Evolutionary conservation across 2,888 invertebrate genomes (phyloP), one percentile per base, ranked within the genome.

Genomic region (Petrolisthes manimaculis): DNA sequence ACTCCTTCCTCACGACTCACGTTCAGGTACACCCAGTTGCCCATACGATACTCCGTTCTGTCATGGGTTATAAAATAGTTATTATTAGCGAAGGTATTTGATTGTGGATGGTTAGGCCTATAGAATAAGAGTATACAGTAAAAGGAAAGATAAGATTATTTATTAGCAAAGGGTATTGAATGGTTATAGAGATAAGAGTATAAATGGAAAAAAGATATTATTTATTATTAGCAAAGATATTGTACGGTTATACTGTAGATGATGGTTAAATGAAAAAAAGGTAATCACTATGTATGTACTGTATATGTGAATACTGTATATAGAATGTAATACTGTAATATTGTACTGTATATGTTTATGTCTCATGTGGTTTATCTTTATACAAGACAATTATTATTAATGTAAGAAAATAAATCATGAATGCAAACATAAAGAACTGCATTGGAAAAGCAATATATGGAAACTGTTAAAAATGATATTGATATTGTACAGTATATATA

Each of bases 11-110:
- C 84, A 8, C 87, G 87, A n/a, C 88, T 88, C 24, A 90, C 88
- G 82, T 90, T 90, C 61, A 90, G 89, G 86, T 89, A 90, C 37
- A 90, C 89, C 89, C 90, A 89, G 88, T 90, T 90, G 4, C 90
- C 90, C 89, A 90, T 88, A 4, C 89, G 85, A 84, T 90, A 90
- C 89, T 90, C 90, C 3, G 89, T 89, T 88, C 90, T 90, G 88
- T 18, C n/a, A 54, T 61, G 67, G 18, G 74, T 14, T 54, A 21
- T 3, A n/a, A 0, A 21, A n/a, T 12, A 61, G 54, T 14, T 24
- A 51, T 9, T 18, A 75, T 54, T 12, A 55, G 54, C 54, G 71
- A 18, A 55, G 12, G 54, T 21, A 77, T 21, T 37, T n/a, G 51
- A 51, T 53, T 6, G 18, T 56, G 83, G 5, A 37, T 37, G 61